phyloP scores from a whole-genome alignment of 2,888 invertebrate species.

The Leistus spinibarbis region DNA sequence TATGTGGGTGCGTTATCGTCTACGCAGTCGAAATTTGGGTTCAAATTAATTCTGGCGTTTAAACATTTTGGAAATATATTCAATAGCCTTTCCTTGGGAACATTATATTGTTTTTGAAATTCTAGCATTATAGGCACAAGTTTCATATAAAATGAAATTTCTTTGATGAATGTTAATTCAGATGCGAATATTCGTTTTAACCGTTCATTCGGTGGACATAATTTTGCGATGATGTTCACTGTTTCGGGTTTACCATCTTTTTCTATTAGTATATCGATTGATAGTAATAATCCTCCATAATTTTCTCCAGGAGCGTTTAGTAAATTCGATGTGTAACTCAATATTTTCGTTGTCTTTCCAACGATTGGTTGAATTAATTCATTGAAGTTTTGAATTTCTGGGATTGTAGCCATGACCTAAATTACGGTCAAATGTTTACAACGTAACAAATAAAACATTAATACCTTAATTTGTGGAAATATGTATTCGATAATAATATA shows the following conservation, averaged over 20 bases:
- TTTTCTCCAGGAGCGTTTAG: conserved; percentile 61
- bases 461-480: background rate
- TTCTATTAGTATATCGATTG: conserved; percentile 45
- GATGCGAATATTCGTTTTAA: conserved; percentile 59
- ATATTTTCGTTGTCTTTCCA: conserved; percentile 23
- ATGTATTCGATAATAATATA: background rate
- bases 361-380: conserved; percentile 29
- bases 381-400: conserved; percentile 37
- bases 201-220: conserved; percentile 59
- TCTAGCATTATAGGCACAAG: conserved; percentile 56
- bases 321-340: conserved; percentile 41
- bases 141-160: conserved; percentile 59
- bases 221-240: conserved; percentile 59
- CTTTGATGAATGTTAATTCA: conserved; percentile 60
- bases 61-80: conserved; percentile 58
- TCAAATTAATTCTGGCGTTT: conserved; percentile 55
- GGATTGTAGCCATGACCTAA: conserved; percentile 14
- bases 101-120: conserved; percentile 56
- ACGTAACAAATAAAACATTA: background rate
- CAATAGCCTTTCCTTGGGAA: conserved; percentile 51
- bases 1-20: conserved; percentile 63
- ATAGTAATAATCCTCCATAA: conserved; percentile 61
- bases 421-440: background rate
- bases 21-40: conserved; percentile 48
- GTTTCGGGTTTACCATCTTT: conserved; percentile 47